Conservation (phyloP, 1,140 invertebrate species). For the Drosophila kurseongensis region DNA sequence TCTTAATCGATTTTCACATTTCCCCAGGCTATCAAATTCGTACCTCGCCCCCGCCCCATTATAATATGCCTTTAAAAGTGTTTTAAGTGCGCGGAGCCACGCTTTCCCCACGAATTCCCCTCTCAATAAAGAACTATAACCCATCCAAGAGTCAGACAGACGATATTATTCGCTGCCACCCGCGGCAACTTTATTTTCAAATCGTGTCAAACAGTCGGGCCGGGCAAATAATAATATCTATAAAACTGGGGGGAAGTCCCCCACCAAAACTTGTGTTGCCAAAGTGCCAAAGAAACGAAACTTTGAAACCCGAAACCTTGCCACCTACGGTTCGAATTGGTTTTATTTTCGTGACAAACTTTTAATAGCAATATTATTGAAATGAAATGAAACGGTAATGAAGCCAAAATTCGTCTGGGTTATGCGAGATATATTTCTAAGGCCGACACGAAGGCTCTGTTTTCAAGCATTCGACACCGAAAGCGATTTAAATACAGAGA, state of each 20-base stretch:
- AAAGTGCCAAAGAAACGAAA: conserved; percentile 58
- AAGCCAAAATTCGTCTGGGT: conserved; percentile 64
- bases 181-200: conserved; percentile 61
- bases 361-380: conserved; percentile 84
- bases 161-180: conserved; percentile 45
- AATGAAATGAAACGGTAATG: conserved; percentile 78
- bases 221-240: conserved; percentile 62
- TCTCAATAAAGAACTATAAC: conserved; percentile 5
- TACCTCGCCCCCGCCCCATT: conserved; percentile 1
- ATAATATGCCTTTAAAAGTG: conserved; percentile 63
- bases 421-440: conserved; percentile 48
- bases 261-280: conserved; percentile 25
- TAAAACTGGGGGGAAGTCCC: conserved; percentile 50
- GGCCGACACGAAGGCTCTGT: conserved; percentile 49
- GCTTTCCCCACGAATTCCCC: conserved; percentile 26
- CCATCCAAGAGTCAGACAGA: not conserved
- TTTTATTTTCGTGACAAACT: conserved; percentile 83
- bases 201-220: conserved; percentile 73
- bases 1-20: conserved; percentile 58
- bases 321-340: conserved; percentile 56
- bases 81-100: conserved; percentile 70
- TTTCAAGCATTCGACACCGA: conserved; percentile 43
- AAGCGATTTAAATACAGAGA: conserved; percentile 45
- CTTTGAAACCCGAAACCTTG: conserved; percentile 61
- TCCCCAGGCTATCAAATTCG: conserved; percentile 42